Base-by-base conservation (phyloP, 2,888 invertebrate species). In the Tolmerus cingulatus region DNA sequence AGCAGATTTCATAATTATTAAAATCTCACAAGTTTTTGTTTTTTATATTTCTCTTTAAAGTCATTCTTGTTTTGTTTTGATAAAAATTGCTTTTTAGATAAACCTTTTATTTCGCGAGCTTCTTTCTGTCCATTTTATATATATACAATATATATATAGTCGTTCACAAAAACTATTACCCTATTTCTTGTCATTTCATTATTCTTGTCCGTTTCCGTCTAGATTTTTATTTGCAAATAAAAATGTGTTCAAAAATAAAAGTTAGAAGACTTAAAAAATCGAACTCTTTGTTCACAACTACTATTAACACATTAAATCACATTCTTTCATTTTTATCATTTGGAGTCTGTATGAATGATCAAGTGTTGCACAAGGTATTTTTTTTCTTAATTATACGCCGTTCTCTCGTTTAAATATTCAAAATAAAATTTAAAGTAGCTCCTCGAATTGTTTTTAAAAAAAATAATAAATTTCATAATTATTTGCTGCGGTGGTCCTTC, bases 241-340 rank as follows among this genome's bases (percentile, higher is more conserved):
- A 82, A 82, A 82, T 66, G 57, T 82, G 82, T 57, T 82, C 34
- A 66, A 82, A 82, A 82, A 82, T 82, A 57, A 82, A 81, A 82
- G 66, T 66, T 66, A 66, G 66, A 66, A 66, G 66, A 66, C 66
- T 51, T 51, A 66, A 66, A 66, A 66, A 66, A 66, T 66, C 66
- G 66, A 66, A 82, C 55, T 66, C 2, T 66, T 82, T 19, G 57
- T 57, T 23, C 43, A 78, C 9, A 43, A 40, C 40, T 46, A 46
- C 40, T 46, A 46, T 79, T 82, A 82, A 57, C 57, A 57, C 57
- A 82, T 82, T 27, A 34, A 82, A 82, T 82, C 82, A 82, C 82
- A 82, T 82, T 66, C 19, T 66, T 66, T 66, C 82, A 7, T 37
- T 82, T 81, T 82, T 37, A 34, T 66, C 34, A 37, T 57, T 57